These are phyloP conservation scores for Pogonophryne albipinna DNA, from an alignment of 2,797 vertebrate species.

Conservation along the genomic window DNA sequence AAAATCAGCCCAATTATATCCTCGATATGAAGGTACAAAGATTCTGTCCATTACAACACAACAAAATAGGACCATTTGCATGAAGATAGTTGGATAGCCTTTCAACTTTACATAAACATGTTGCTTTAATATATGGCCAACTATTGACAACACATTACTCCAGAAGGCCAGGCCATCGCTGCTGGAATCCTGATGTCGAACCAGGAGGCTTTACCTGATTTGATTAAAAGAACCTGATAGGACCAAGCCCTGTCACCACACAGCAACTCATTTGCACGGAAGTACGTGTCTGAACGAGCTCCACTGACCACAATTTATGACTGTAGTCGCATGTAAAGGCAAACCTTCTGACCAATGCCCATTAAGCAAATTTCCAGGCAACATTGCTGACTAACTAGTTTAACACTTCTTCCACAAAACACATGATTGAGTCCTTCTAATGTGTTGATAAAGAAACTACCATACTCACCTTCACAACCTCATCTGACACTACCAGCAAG, in stretches of 20 bases:
- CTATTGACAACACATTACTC: slow-evolving; percentile 14
- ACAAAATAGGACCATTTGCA: slow-evolving; percentile 27
- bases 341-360: neutral
- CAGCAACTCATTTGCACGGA: slow-evolving; percentile 40
- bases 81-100: neutral
- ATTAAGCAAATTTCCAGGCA: neutral
- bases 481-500: neutral
- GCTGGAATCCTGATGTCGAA: slow-evolving; percentile 3
- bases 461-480: neutral
- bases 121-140: neutral
- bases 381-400: neutral
- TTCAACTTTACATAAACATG: slow-evolving; percentile 13
- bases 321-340: neutral
- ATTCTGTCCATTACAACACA: slow-evolving; percentile 4
- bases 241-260: neutral
- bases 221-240: slow-evolving; percentile 53
- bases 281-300: slow-evolving; percentile 3
- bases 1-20: neutral
- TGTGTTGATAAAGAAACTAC: neutral
- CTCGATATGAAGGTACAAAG: neutral
- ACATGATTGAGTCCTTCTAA: neutral
- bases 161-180: neutral
- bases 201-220: slow-evolving; percentile 28
- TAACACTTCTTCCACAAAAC: neutral
- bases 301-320: neutral